Conservation (phyloP, 1,140 invertebrate genomes). For the Luehdorfia chinensis region DNA sequence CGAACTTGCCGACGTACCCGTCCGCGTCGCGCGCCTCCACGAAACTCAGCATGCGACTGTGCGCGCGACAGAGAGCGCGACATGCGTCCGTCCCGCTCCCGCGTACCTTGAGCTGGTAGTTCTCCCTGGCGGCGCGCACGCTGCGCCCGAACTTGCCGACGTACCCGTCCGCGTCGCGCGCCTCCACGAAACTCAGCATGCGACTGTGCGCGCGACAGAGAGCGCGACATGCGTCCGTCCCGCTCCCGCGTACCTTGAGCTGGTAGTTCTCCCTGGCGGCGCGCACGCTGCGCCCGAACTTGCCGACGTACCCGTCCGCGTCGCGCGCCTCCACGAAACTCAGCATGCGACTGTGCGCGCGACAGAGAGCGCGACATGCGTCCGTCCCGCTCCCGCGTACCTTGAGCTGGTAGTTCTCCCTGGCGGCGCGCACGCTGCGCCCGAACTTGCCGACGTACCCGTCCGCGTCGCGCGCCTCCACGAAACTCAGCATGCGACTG, state of each 20-base stretch:
- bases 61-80: too few relatives aligned
- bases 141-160: constrained; percentile 85
- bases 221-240: too few relatives aligned
- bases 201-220: constrained; percentile 83
- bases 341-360: constrained; percentile 84
- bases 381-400: constrained; percentile 23
- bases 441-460: constrained; percentile 89
- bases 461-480: constrained; percentile 86
- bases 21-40: constrained; percentile 86
- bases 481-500: constrained; percentile 85
- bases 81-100: too few relatives aligned
- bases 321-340: constrained; percentile 87
- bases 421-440: constrained; percentile 77
- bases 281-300: constrained; percentile 82
- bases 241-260: constrained; percentile 76
- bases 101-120: constrained; percentile 85
- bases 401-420: constrained; percentile 87
- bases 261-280: constrained; percentile 83
- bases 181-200: constrained; percentile 86
- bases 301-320: constrained; percentile 88
- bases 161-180: constrained; percentile 89
- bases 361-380: too few relatives aligned
- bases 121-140: constrained; percentile 75
- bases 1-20: constrained; percentile 89
- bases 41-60: constrained; percentile 86